Evolutionary conservation across 2,888 invertebrate species (phyloP), one percentile per base, ranked within the genome.

Genomic region (Drosophila picticornis): DNA sequence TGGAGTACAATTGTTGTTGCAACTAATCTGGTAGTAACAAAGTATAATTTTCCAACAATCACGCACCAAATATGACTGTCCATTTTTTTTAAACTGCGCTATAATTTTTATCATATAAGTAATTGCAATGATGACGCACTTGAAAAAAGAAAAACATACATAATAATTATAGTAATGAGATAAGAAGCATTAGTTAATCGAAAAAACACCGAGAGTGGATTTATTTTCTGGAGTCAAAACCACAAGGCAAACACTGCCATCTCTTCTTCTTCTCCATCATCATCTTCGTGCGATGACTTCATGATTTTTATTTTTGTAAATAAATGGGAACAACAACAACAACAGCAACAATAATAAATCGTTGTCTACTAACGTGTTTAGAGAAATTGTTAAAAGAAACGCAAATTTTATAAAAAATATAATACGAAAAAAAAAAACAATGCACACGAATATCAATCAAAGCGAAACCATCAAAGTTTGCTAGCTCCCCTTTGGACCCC

Each of bases 391-490:
- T 13, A 68, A 67, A 61, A 48, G 48, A 73, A 75, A 80, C 69
- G 67, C 58, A 77, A 84, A 83, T 75, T 82, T 65, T 65, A 72
- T 16, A 9, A 9, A 46, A 43, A 43, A 46, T 13, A 5, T 7
- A 34, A 34, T 34, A n/a, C n/a, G n/a, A n/a, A 25, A 25, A 16
- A 16, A 10, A 16, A 10, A 84, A 72, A 72, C 67, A 80, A 68
- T 73, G 73, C 75, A 76, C 69, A 74, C 78, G 73, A 83, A 84
- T 82, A 84, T 79, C 80, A 81, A 83, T 84, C 84, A 82, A 81
- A 84, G 58, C 60, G 46, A 81, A 78, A 70, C 64, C 70, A 59
- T 63, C 52, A 46, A 74, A 63, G 62, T 68, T 67, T 68, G 55
- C 38, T 43, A 29, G 38, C 59, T 31, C 36, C 22, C 46, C n/a